A percentile compares a stretch with the other conserved stretches of the same genome.
These are phyloP conservation scores for Loripinus fragilis DNA, from an alignment of 2,888 invertebrate genomes.

Conservation along the genomic window DNA sequence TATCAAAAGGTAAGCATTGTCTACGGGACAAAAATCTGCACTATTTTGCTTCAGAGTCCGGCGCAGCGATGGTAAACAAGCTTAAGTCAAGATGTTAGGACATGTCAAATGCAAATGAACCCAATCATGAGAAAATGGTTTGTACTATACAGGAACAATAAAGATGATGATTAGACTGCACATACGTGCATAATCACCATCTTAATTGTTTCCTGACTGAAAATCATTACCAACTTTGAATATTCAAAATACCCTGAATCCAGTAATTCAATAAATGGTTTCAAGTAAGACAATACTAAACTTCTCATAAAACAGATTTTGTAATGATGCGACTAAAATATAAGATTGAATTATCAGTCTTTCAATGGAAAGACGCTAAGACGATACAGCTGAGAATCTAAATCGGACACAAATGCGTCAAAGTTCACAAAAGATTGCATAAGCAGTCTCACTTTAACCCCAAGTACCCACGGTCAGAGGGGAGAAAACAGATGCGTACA, in stretches of 20 bases:
- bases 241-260: too few relatives aligned
- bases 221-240: too few relatives aligned
- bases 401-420: conserved; percentile 14
- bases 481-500: not conserved
- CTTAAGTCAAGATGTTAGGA: conserved; percentile 42
- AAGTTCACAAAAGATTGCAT: conserved; percentile 16
- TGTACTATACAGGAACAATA: too few relatives aligned
- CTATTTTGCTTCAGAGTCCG: conserved; percentile 35
- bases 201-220: too few relatives aligned
- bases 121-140: too few relatives aligned
- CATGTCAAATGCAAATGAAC: conserved; percentile 22
- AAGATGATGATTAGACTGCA: too few relatives aligned
- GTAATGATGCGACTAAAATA: too few relatives aligned
- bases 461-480: not conserved
- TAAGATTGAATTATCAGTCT: conserved; percentile 18
- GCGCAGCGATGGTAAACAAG: conserved; percentile 46
- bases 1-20: conserved; percentile 51
- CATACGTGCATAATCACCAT: too few relatives aligned
- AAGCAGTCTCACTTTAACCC: conserved; percentile 2
- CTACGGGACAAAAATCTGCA: conserved; percentile 41
- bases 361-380: conserved; percentile 12
- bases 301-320: too few relatives aligned
- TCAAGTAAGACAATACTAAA: too few relatives aligned
- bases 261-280: too few relatives aligned
- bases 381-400: conserved; percentile 15